Conservation (phyloP, 2,797 vertebrate species). For the Tadarida brasiliensis region DNA sequence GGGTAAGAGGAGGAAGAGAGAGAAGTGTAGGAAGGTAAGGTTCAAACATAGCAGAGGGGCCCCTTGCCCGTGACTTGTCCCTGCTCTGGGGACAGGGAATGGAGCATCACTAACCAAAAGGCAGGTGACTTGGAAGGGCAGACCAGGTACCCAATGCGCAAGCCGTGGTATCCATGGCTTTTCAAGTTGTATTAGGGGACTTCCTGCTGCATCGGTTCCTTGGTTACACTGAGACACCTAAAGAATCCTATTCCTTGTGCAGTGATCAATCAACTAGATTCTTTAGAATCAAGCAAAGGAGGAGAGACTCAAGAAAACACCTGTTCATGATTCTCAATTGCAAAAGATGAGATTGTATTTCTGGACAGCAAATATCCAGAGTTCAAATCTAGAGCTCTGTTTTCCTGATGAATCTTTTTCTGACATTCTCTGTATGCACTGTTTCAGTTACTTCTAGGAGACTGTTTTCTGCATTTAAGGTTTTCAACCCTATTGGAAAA, state of each 20-base stretch:
- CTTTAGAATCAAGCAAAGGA: background rate
- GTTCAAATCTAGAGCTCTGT: background rate
- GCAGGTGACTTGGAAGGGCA: background rate
- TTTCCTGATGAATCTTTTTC: too few relatives aligned
- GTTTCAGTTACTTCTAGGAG: background rate
- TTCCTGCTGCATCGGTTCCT: background rate
- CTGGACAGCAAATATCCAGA: background rate
- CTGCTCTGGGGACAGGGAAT: background rate
- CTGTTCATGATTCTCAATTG: background rate
- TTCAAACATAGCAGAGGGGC: background rate
- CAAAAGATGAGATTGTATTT: background rate
- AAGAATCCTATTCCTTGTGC: background rate
- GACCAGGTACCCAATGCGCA: background rate
- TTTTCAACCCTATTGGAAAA: background rate
- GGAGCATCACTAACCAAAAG: background rate
- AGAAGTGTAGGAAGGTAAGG: background rate
- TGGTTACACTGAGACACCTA: background rate
- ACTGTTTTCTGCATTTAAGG: background rate
- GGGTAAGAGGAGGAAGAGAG: background rate
- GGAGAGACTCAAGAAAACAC: background rate
- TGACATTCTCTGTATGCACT: background rate
- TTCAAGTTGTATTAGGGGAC: background rate
- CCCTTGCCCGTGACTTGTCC: background rate
- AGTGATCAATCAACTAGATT: background rate
- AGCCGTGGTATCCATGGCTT: background rate